Conservation (phyloP, 2,797 vertebrate species). For the Dendrocincla tyrannina region DNA sequence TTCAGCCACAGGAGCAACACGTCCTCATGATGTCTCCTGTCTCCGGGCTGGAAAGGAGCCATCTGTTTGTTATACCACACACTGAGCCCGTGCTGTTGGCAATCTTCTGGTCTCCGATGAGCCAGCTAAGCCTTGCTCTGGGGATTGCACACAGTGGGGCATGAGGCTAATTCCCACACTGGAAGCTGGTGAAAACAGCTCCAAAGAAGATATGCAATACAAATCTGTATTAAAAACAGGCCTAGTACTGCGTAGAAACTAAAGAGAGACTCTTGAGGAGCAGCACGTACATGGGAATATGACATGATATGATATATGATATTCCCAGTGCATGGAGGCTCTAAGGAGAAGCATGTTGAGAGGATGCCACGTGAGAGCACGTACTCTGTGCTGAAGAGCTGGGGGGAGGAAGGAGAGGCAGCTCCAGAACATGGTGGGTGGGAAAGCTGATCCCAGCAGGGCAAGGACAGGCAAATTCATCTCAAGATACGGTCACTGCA, state of each 20-base stretch:
- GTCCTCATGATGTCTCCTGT: not conserved
- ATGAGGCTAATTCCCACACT: not conserved
- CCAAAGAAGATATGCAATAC: not conserved
- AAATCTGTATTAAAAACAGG: not conserved
- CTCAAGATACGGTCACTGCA: not conserved
- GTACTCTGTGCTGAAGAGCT: not conserved
- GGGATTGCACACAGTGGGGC: not conserved
- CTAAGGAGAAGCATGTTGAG: not conserved
- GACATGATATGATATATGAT: not conserved
- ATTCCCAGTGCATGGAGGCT: not conserved
- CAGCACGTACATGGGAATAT: not conserved
- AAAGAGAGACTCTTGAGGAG: not conserved
- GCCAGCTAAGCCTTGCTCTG: slow-evolving; percentile 12
- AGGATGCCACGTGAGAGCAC: not conserved
- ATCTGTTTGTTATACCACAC: not conserved
- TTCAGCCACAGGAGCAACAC: not conserved
- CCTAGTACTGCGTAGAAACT: not conserved
- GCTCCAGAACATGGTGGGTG: not conserved
- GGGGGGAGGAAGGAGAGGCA: not conserved
- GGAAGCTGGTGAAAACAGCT: not conserved
- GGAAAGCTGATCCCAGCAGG: not conserved
- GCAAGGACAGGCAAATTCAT: not conserved
- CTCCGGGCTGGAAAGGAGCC: slow-evolving; percentile 25
- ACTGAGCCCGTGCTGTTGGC: not conserved
- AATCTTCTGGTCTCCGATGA: not conserved